Conservation (phyloP, 2,797 vertebrate species). For the Molothrus ater region DNA sequence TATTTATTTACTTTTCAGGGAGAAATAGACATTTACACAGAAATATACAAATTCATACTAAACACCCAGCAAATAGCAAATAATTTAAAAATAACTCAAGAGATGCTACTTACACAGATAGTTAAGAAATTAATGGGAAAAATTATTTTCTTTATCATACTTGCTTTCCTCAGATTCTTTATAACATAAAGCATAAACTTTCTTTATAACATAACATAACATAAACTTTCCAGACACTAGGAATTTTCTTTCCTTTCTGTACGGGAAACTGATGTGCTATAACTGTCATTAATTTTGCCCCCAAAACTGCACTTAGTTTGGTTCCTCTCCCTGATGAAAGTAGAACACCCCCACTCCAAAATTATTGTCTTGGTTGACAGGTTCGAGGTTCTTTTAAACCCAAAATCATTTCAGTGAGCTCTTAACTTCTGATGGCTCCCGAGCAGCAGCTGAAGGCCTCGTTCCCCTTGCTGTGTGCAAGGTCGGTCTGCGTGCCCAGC, state of each 20-base stretch:
- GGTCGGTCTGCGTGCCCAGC: accelerated
- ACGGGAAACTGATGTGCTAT: accelerated
- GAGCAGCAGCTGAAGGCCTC: background rate
- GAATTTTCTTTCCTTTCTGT: background rate
- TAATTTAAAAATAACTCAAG: background rate
- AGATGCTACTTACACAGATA: background rate
- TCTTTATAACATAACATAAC: too few relatives aligned
- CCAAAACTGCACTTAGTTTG: background rate
- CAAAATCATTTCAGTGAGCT: background rate
- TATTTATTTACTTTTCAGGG: background rate
- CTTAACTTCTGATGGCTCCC: background rate
- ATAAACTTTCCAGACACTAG: background rate
- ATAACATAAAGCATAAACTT: background rate
- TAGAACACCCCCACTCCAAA: accelerated
- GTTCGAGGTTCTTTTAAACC: background rate
- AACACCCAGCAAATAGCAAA: background rate
- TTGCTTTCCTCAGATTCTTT: background rate
- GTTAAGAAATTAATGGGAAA: background rate
- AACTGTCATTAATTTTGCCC: background rate
- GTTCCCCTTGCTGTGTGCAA: accelerated
- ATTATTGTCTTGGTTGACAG: background rate
- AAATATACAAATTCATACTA: background rate
- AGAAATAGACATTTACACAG: background rate
- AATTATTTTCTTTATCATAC: accelerated
- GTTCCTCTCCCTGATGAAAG: background rate